Percentiles rank a stretch among this genome's conserved stretches.
These are phyloP conservation scores for Thaumetopoea pityocampa DNA, from an alignment of 1,140 invertebrate species.

Conservation along the genomic window DNA sequence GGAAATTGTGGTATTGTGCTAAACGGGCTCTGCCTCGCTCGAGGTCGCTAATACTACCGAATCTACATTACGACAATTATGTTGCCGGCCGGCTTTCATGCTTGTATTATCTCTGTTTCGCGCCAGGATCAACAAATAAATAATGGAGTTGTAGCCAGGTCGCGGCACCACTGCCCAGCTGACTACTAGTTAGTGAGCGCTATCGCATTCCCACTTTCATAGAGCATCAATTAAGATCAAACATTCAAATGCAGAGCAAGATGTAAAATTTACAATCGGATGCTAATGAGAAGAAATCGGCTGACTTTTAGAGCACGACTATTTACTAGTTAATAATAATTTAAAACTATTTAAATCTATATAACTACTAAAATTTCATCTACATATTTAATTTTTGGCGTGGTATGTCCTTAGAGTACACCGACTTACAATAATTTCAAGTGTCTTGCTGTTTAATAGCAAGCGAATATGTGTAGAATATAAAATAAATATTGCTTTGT, in stretches of 20 bases:
- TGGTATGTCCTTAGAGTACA: too few species aligned
- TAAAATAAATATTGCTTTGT: constrained; percentile 12
- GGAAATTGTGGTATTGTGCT: constrained; percentile 51
- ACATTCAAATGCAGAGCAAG: constrained; percentile 28
- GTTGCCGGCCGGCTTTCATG: constrained; percentile 37
- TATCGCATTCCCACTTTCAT: constrained; percentile 47
- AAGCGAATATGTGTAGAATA: too few species aligned
- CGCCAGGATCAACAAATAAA: constrained; percentile 31
- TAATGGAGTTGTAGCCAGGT: constrained; percentile 33
- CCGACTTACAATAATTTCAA: too few species aligned
- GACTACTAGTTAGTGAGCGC: too few species aligned
- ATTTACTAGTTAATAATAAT: constrained; percentile 5
- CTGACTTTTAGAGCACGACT: not conserved
- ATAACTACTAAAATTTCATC: too few species aligned
- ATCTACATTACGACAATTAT: constrained; percentile 38
- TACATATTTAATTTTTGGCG: too few species aligned
- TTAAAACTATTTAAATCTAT: too few species aligned
- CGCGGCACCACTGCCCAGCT: too few species aligned
- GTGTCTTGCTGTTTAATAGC: too few species aligned
- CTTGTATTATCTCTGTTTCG: constrained; percentile 31
- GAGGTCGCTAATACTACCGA: constrained; percentile 40
- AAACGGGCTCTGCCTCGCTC: constrained; percentile 48
- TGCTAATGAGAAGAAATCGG: not conserved
- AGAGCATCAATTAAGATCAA: constrained; percentile 45
- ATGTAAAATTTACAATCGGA: not conserved